Evolutionary conservation across 2,113 vertebrate species (phyloP), one percentile per base, ranked within the genome.

Genomic region (Sceloporus undulatus): DNA sequence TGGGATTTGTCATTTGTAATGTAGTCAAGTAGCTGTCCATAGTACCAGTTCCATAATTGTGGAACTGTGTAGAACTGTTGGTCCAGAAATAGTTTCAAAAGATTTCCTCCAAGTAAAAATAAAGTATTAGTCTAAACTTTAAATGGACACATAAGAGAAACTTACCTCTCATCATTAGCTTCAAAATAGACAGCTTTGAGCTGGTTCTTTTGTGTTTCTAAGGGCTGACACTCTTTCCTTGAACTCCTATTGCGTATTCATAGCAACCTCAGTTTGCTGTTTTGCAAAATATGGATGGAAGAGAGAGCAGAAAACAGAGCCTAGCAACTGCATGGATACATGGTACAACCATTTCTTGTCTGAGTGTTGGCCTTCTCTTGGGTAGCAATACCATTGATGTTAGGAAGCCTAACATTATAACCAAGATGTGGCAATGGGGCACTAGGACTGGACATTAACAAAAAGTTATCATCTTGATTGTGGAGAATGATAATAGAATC

Each of bases 21-120:
- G 48, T 5, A 48, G 7, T 48, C 48, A 48, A 48, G 48, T 48
- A 83, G 73, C 87, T 88, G 62, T 88, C 87, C 87, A 70, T 56
- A 38, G 73, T 88, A 2, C 86, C 77, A 80, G 68, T 68, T 29
- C 3, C 70, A 75, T 48, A 11, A 29, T 52, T 66, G 70, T 27
- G 52, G 48, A 79, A 10, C 66, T 7, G 4, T 18, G 14, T 18
- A 13, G 19, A 79, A n/a, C 79, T 81, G 11, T 27, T 65, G 71
- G 34, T 62, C 62, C 29, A 34, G 27, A 52, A 81, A 9, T 18
- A 65, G 25, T 48, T 65, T n/a, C 54, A 62, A 16, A 79, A 62
- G 68, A 16, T 82, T 81, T 75, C 52, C 11, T 34, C 38, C 66
- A 70, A 75, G 76, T 11, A 40, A 18, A 75, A 85, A 85, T 85